Base-by-base conservation (phyloP, 37 sponge, comb jelly and placozoan species). In the Aplysina aerophoba region DNA sequence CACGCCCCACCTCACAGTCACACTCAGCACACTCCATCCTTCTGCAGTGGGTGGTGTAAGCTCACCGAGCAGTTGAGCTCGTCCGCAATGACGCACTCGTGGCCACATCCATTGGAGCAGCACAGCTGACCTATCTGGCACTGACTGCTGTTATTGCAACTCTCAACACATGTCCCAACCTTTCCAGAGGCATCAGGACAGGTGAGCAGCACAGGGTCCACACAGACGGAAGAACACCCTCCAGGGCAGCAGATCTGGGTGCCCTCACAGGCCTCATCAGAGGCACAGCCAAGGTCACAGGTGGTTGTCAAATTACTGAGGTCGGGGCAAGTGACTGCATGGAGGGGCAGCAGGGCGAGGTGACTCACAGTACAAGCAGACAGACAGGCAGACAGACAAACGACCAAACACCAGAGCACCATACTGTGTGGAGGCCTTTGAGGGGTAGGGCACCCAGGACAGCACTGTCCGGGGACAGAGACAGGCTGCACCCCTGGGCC, bases 21-120 rank as follows among this genome's bases (percentile, higher is more conserved):
- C 50, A 44, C 50, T 44, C 50, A 11, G 50, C 50, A 44, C 6
- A 3, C 50, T 11, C 50, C 8, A 8, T 44, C 50, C 50, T 44
- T n/a, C n/a, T n/a, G n/a, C n/a, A n/a, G n/a, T n/a, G n/a, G n/a
- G 50, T 44, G 50, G 8, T 11, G 50, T 44, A 44, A 8, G 6
- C 50, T 44, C 50, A 44, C 50, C 50, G 50, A 44, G 8, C 50
- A 44, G 50, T 44, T 44, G 50, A 44, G 50, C 6, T 11, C 50
- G 8, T 44, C 50, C 3, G 50, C 50, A 44, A 8, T 44, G 50
- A 69, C 84, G 63, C 92, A 91, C 0, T 63, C 53, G 28, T 83
- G 87, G 55, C 92, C 92, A 85, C 92, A 91, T 44, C 92, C 88
- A 88, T 91, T 91, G 82, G 92, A 85, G 59, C 92, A 91, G 73